Evolutionary conservation across 2,797 vertebrate species (phyloP), one percentile per base, ranked within the genome.

Genomic region (Manis pentadactyla): DNA sequence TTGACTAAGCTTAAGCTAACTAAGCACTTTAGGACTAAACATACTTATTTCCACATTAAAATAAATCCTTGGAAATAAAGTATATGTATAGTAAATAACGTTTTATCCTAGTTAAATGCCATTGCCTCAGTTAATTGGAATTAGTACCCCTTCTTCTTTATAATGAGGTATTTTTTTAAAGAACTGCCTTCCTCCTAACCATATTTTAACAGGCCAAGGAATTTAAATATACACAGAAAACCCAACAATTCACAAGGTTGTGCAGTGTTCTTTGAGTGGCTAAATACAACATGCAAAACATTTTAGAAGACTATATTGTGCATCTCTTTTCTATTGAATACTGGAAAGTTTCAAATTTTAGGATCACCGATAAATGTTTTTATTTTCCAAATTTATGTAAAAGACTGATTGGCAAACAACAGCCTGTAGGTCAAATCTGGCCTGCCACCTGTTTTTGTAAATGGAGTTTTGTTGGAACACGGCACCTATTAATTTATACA

Each of bases 1-100:
- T 51, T 94, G 42, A 81, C 31, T 61, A 87, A 39, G 34, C 83
- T 49, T 94, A 94, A 92, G 21, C 63, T 66, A 88, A 84, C 63
- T 63, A 89, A 94, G 12, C 23, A 78, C 39, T 94, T 77, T 55
- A 71, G 29, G 18, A 90, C 17, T 64, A 84, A 91, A 37, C 31
- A 1, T 55, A n/a, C 61, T 61, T 74, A 90, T 75, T 77, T 91
- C 34, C 2, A 81, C 8, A 46, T 73, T 61, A 12, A 71, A 84
- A 75, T n/a, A 94, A 88, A 61, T 81, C 3, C 19, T 87, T 31
- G 5, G 18, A 61, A 87, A 89, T 31, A 89, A 42, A 39, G 15
- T 46, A 23, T 31, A 66, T 59, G 12, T 21, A 23, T 63, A n/a
- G 19, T 13, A 57, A 37, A 23, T 46, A 23, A 77, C 57, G 79